Evolutionary conservation across 1,140 invertebrate genomes (phyloP).

Genomic region (Diorhabda elongata): DNA sequence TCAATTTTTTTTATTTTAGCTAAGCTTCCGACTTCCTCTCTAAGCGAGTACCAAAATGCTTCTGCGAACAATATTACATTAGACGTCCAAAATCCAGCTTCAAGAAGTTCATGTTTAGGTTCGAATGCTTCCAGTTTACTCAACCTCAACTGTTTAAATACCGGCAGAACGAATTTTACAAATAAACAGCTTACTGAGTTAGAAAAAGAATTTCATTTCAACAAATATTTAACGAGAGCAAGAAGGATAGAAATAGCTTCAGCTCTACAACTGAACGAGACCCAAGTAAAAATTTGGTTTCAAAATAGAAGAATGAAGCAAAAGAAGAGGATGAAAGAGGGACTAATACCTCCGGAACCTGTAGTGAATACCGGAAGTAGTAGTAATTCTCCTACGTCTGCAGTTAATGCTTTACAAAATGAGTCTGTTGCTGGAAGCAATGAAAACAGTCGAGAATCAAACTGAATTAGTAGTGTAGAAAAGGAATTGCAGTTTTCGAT

Average conservation of each 20-base stretch:
- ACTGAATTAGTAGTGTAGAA: conserved; percentile 42
- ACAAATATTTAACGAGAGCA: conserved; percentile 96
- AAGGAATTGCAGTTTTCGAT: neutral
- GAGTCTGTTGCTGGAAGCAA: conserved; percentile 51
- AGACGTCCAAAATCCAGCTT: conserved; percentile 37
- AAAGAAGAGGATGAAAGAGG: conserved; percentile 90
- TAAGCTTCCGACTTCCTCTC: conserved; percentile 57
- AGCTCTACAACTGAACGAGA: conserved; percentile 93
- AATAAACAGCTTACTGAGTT: conserved; percentile 98
- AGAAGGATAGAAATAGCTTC: conserved; percentile 96
- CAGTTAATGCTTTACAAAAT: conserved; percentile 36
- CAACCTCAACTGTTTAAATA: conserved; percentile 59
- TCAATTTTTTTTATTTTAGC: conserved; percentile 28
- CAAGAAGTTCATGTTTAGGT: conserved; percentile 38
- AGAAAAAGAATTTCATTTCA: conserved; percentile 99
- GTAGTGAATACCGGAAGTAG: conserved; percentile 34
- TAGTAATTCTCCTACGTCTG: conserved; percentile 47
- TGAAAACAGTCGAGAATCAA: conserved; percentile 61
- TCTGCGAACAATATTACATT: conserved; percentile 28
- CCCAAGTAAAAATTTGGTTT: conserved; percentile 92
- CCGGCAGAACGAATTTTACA: conserved; percentile 95
- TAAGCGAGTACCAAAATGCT: conserved; percentile 33
- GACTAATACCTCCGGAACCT: conserved; percentile 65
- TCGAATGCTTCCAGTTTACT: conserved; percentile 44
- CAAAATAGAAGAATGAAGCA: conserved; percentile 92